Conservation (phyloP, 2,888 invertebrate genomes). For the Gasteruption jaculator region DNA sequence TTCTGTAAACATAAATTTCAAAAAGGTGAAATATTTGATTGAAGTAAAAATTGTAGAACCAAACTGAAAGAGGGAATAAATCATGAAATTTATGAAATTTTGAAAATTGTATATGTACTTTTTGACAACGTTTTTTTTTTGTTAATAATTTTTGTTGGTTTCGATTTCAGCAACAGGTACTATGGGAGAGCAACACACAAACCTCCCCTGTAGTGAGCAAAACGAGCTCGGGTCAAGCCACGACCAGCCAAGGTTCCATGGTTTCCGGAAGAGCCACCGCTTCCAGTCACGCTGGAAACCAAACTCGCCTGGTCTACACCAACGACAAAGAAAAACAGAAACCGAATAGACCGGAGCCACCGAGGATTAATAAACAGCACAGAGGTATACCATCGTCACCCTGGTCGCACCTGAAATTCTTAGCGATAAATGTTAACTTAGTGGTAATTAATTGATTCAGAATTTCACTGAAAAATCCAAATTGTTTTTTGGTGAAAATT, state of each 20-base stretch:
- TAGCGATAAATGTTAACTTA: too few relatives aligned
- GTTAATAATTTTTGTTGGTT: slow-evolving; percentile 8
- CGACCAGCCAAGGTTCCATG: slow-evolving; percentile 46
- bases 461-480: too few relatives aligned
- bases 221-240: slow-evolving; percentile 46
- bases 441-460: too few relatives aligned
- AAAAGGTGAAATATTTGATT: too few relatives aligned
- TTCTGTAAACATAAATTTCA: too few relatives aligned
- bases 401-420: too few relatives aligned
- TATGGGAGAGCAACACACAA: slow-evolving; percentile 43
- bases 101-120: background rate
- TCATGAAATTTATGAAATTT: background rate
- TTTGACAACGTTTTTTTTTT: background rate
- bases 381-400: slow-evolving; percentile 34
- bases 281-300: slow-evolving; percentile 37
- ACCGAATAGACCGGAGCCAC: slow-evolving; percentile 36
- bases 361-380: slow-evolving; percentile 38
- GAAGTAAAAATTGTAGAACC: too few relatives aligned
- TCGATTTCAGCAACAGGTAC: slow-evolving; percentile 40
- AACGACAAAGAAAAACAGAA: slow-evolving; percentile 46
- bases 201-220: slow-evolving; percentile 45
- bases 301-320: slow-evolving; percentile 39
- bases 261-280: slow-evolving; percentile 39
- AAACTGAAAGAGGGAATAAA: too few relatives aligned
- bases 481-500: slow-evolving; percentile 13